phyloP scores from a whole-genome alignment of 2,797 vertebrate species.

The Mormyrops attenuatus region DNA sequence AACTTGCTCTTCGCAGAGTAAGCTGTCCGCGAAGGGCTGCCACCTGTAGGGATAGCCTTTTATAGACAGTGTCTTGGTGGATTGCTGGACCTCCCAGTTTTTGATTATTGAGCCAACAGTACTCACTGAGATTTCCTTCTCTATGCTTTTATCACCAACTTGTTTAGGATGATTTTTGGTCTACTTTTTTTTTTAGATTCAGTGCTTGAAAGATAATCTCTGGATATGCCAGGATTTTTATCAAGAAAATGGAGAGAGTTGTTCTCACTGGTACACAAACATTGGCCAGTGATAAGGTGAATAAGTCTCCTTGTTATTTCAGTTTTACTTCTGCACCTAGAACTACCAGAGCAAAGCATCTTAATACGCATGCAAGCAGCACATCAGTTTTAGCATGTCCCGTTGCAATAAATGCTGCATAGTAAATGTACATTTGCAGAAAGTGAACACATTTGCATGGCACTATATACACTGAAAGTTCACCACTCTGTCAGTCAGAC shows the following conservation, averaged over 20 bases:
- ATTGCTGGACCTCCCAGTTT: background rate
- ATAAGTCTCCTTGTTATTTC: background rate
- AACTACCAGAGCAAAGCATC: background rate
- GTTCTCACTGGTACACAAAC: background rate
- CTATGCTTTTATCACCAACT: background rate
- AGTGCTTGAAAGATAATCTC: background rate
- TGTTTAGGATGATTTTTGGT: background rate
- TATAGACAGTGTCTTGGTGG: background rate
- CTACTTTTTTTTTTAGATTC: background rate
- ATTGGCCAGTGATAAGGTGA: background rate
- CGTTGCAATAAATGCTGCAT: background rate
- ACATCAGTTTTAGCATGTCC: background rate
- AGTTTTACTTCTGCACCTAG: background rate
- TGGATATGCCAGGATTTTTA: background rate
- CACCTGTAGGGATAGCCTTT: background rate
- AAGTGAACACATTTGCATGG: background rate
- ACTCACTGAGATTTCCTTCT: background rate
- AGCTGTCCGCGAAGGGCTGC: too few relatives aligned
- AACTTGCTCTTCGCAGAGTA: too few relatives aligned
- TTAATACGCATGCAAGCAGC: background rate
- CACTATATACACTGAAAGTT: background rate
- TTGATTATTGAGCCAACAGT: background rate
- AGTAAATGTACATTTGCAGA: background rate
- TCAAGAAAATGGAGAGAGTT: too few relatives aligned
- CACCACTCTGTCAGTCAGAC: background rate